A percentile compares a stretch with the other conserved stretches of the same genome.
These are phyloP conservation scores for Drosophila paucipuncta DNA, from an alignment of 2,888 invertebrate species.

Conservation along the genomic window DNA sequence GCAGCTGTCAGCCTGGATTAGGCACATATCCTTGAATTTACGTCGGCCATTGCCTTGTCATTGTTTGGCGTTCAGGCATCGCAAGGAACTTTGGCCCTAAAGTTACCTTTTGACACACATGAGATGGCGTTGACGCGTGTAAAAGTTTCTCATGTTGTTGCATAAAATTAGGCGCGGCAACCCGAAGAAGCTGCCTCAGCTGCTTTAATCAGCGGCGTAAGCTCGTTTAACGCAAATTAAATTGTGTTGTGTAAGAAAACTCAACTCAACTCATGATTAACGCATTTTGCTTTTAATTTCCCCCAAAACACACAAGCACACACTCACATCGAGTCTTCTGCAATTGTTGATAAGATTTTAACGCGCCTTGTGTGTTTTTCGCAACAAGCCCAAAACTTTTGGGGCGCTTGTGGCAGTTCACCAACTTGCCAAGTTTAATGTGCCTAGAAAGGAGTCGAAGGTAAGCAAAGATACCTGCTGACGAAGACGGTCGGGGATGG, in stretches of 20 bases:
- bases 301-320: conserved; percentile 42
- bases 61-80: conserved; percentile 30
- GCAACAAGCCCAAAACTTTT: conserved; percentile 69
- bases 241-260: conserved; percentile 65
- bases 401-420: conserved; percentile 47
- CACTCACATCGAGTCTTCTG: conserved; percentile 40
- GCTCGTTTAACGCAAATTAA: conserved; percentile 81
- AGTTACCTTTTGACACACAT: conserved; percentile 68
- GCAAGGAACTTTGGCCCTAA: conserved; percentile 58
- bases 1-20: conserved; percentile 74
- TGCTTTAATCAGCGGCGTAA: conserved; percentile 66
- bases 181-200: conserved; percentile 37
- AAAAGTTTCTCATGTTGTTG: conserved; percentile 76
- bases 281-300: conserved; percentile 79
- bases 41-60: conserved; percentile 49
- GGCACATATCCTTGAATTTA: conserved; percentile 61
- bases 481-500: neutral
- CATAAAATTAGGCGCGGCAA: conserved; percentile 61
- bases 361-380: conserved; percentile 70
- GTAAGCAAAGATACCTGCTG: conserved; percentile 18
- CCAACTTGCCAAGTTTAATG: conserved; percentile 48
- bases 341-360: conserved; percentile 78
- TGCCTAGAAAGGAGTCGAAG: conserved; percentile 40
- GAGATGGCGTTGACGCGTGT: conserved; percentile 71
- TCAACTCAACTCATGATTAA: conserved; percentile 72